Conservation (phyloP, 2,888 invertebrate species). For the Gastracanthus pulcherrimus region DNA sequence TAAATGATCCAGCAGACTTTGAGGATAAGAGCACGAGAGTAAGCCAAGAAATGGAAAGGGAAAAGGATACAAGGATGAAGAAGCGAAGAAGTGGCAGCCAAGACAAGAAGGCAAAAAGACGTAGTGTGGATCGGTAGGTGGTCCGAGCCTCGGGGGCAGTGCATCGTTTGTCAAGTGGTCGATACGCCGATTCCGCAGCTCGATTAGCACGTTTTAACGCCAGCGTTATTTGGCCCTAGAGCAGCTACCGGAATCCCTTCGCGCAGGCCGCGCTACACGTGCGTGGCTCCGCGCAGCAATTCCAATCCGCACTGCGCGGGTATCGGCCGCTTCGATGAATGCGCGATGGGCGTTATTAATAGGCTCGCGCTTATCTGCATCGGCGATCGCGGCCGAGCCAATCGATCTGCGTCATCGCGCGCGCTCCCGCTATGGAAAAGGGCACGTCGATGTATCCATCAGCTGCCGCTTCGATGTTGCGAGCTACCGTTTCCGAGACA, state of each 20-base stretch:
- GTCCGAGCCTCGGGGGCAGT: conserved; percentile 71
- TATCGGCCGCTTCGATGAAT: neutral
- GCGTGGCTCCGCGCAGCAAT: neutral
- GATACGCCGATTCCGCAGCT: conserved; percentile 76
- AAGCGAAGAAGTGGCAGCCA: conserved; percentile 8
- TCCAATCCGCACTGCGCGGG: conserved; percentile 36
- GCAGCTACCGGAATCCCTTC: conserved; percentile 73
- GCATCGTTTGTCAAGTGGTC: conserved; percentile 77
- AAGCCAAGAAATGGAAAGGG: conserved; percentile 30
- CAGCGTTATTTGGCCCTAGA: conserved; percentile 72
- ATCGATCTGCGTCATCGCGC: conserved; percentile 44
- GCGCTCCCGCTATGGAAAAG: neutral
- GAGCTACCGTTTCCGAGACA: neutral
- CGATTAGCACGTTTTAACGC: conserved; percentile 78
- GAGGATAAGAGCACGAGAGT: conserved; percentile 37
- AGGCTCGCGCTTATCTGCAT: conserved; percentile 46
- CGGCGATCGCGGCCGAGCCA: conserved; percentile 37
- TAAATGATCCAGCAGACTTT: conserved; percentile 72
- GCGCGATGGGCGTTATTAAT: conserved; percentile 45
- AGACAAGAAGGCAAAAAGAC: conserved; percentile 50
- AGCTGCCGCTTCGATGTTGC: neutral
- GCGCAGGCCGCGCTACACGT: neutral
- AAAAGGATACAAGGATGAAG: conserved; percentile 30
- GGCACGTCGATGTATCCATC: conserved; percentile 51
- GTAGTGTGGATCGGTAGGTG: conserved; percentile 71